A percentile compares a stretch with the other conserved stretches of the same genome.
Evolutionary conservation across 2,797 vertebrate genomes (phyloP).

Genomic region (Sebastes diploproa): DNA sequence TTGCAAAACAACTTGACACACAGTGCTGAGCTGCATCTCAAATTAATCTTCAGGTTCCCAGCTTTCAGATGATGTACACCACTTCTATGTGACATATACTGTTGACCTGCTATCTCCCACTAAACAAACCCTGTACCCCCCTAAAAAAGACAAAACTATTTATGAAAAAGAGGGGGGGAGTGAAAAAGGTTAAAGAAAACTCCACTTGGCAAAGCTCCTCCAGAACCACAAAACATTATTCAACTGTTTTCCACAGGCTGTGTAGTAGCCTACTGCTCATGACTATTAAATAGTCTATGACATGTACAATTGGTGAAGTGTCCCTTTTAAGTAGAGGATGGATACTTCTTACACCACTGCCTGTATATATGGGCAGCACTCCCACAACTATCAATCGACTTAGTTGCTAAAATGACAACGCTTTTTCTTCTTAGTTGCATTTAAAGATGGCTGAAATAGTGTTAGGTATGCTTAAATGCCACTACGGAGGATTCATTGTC

Average conservation of each 20-base stretch:
- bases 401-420: slow-evolving; percentile 1
- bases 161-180: no score
- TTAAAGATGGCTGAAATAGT: slow-evolving; percentile 35
- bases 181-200: no score
- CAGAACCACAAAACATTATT: not conserved
- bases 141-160: no score
- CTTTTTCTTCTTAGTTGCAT: slow-evolving; percentile 12
- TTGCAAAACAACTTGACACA: no score
- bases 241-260: not conserved
- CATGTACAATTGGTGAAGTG: not conserved
- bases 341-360: not conserved
- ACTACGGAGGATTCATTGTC: slow-evolving; percentile 50
- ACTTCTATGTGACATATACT: no score
- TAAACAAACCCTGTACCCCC: no score
- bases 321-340: not conserved
- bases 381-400: slow-evolving; percentile 4
- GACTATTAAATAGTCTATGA: not conserved
- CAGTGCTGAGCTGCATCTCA: no score
- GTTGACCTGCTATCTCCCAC: no score
- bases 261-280: not conserved
- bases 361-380: not conserved
- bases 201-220: not conserved
- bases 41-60: no score
- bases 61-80: no score
- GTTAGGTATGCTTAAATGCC: slow-evolving; percentile 46